Percentiles rank a stretch among this genome's conserved stretches.
phyloP scores from a whole-genome alignment of 2,888 invertebrate genomes.

The Apomyelois bistriatella region DNA sequence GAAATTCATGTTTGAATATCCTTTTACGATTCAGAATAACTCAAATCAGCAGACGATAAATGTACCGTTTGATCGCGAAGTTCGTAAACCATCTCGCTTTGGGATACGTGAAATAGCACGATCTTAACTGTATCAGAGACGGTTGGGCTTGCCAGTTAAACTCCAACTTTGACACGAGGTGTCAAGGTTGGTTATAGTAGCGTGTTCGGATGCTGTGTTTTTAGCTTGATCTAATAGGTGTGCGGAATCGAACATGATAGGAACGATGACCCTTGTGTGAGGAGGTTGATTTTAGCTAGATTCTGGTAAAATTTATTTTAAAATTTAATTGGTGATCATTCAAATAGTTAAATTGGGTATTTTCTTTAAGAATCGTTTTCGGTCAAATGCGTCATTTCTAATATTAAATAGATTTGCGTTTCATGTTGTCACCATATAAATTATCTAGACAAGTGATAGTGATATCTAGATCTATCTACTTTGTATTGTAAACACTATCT shows the following conservation, averaged over 20 bases:
- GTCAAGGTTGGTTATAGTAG: neutral
- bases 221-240: neutral
- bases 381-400: too few species aligned
- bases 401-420: too few species aligned
- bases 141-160: neutral
- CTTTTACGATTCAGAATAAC: neutral
- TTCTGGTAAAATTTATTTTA: too few species aligned
- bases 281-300: neutral
- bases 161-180: neutral
- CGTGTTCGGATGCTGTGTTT: neutral
- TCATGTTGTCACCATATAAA: too few species aligned
- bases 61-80: neutral
- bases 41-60: neutral
- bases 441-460: too few species aligned
- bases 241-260: neutral
- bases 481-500: too few species aligned
- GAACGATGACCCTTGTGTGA: neutral
- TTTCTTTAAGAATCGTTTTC: too few species aligned
- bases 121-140: neutral
- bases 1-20: neutral
- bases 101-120: neutral
- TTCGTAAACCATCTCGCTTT: neutral
- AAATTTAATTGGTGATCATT: too few species aligned
- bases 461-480: too few species aligned
- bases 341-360: neutral